Evolutionary conservation across 2,888 invertebrate genomes (phyloP).

Genomic region (Dusona sp.): DNA sequence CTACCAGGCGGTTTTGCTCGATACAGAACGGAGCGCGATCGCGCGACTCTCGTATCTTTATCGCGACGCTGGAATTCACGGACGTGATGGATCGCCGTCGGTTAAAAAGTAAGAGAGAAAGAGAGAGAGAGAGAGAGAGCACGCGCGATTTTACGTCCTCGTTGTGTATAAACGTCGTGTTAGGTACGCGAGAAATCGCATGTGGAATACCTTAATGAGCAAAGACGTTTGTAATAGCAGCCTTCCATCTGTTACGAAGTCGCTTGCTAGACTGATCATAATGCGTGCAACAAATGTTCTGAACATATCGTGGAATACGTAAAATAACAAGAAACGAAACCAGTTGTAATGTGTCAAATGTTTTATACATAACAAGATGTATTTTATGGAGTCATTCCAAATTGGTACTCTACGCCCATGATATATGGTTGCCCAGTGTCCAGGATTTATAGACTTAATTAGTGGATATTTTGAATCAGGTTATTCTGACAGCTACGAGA

Average conservation of each 20-base stretch:
- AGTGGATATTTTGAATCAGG: not conserved
- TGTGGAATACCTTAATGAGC: constrained; percentile 66
- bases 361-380: not conserved
- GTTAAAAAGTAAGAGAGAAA: constrained; percentile 55
- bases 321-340: not conserved
- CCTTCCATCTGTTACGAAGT: constrained; percentile 34
- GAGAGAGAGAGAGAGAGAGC: constrained; percentile 67
- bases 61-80: constrained; percentile 76
- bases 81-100: constrained; percentile 76
- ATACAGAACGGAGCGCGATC: constrained; percentile 40
- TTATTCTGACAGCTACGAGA: not conserved
- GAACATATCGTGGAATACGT: constrained; percentile 1
- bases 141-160: constrained; percentile 67
- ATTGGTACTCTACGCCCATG: not conserved
- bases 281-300: constrained; percentile 23
- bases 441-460: not conserved
- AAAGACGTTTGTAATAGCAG: constrained; percentile 63
- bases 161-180: constrained; percentile 49
- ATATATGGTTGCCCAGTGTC: not conserved
- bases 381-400: not conserved
- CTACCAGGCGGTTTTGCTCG: constrained; percentile 27
- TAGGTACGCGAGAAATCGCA: constrained; percentile 53
- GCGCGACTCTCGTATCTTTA: constrained; percentile 64
- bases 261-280: constrained; percentile 42
- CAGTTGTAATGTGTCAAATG: not conserved